These are phyloP conservation scores for Cephus cinctus DNA, from an alignment of 1,140 invertebrate genomes.

Conservation along the genomic window DNA sequence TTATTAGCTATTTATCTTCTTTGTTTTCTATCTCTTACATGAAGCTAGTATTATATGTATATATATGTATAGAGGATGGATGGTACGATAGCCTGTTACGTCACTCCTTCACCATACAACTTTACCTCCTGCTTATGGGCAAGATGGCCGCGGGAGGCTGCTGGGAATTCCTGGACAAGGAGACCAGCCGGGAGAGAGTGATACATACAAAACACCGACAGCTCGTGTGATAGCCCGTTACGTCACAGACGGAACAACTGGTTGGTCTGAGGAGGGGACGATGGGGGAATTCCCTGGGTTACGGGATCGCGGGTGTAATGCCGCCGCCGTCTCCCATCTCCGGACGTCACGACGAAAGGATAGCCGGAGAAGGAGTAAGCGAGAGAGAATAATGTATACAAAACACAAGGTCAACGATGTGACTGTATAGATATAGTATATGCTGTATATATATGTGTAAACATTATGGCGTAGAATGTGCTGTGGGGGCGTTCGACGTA, in stretches of 20 bases:
- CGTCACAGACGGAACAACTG: conserved; percentile 51
- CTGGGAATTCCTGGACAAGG: conserved; percentile 8
- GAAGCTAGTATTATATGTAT: no score
- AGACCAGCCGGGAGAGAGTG: conserved; percentile 20
- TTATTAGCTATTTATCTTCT: no score
- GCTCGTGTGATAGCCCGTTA: conserved; percentile 46
- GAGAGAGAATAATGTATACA: conserved; percentile 34
- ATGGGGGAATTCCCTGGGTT: conserved; percentile 31
- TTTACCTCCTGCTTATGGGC: no score
- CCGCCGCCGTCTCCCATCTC: no score
- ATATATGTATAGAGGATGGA: conserved; percentile 4
- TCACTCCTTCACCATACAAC: no score
- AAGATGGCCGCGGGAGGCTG: neutral
- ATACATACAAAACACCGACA: conserved; percentile 32
- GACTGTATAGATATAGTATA: conserved; percentile 35
- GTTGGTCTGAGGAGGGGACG: conserved; percentile 31
- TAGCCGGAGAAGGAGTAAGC: conserved; percentile 30
- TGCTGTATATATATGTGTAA: conserved; percentile 9
- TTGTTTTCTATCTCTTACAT: no score
- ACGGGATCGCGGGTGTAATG: conserved; percentile 30
- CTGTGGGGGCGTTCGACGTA: conserved; percentile 32
- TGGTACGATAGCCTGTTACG: no score
- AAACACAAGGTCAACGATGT: conserved; percentile 53
- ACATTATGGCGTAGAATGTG: conserved; percentile 47
- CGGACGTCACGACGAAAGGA: conserved; percentile 12